phyloP scores from a whole-genome alignment of 2,113 vertebrate species.

The Serinus canaria region DNA sequence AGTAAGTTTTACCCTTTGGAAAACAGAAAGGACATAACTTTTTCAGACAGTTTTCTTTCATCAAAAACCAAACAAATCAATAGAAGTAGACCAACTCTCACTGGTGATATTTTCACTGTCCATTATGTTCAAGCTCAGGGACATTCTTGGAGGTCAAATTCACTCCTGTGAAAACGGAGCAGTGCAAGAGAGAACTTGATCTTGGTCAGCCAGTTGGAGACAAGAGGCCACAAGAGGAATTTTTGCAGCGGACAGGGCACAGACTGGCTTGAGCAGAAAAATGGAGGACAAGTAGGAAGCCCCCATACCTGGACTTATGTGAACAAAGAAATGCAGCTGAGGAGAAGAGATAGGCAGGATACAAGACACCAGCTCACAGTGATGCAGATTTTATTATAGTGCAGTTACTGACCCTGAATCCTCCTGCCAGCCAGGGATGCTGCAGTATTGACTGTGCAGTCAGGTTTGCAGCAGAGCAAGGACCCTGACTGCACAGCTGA shows the following conservation, averaged over 20 bases:
- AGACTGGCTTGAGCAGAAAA: background rate
- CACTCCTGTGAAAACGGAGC: background rate
- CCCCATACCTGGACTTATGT: background rate
- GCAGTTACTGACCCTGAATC: background rate
- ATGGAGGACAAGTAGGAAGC: background rate
- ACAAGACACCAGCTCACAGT: background rate
- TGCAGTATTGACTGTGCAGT: background rate
- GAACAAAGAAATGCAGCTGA: background rate
- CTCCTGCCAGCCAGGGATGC: background rate
- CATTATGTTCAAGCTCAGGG: background rate
- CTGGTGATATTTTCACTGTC: background rate
- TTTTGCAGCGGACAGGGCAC: background rate
- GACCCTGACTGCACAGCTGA: conserved; percentile 14
- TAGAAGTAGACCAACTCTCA: background rate
- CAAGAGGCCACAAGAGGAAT: background rate
- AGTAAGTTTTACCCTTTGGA: background rate
- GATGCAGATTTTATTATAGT: background rate
- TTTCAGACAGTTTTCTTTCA: background rate
- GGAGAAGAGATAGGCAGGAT: background rate
- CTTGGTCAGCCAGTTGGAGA: background rate
- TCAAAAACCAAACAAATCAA: background rate
- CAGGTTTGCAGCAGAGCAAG: background rate
- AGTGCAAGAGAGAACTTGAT: background rate
- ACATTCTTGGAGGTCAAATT: background rate
- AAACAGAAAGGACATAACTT: background rate